Conservation (phyloP, 2,797 vertebrate species). For the Xenopus petersii region DNA sequence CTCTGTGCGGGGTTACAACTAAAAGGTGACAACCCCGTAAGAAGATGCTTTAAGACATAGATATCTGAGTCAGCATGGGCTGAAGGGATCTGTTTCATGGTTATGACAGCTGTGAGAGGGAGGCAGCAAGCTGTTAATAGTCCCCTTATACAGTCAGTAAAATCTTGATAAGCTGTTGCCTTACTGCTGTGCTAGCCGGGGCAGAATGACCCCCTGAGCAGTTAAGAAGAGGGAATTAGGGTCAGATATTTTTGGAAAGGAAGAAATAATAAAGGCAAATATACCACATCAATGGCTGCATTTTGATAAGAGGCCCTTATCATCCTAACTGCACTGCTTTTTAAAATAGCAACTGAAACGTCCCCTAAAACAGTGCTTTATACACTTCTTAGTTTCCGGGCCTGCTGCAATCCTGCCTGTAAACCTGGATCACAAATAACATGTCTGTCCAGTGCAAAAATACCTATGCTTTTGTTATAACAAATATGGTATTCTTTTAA, state of each 20-base stretch:
- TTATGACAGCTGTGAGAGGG: conserved; percentile 41
- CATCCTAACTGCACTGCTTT: too few species aligned
- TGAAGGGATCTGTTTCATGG: conserved; percentile 45
- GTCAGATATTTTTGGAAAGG: conserved; percentile 26
- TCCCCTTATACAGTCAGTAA: conserved; percentile 21
- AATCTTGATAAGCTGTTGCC: conserved; percentile 41
- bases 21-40: conserved; percentile 43
- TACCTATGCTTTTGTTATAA: too few species aligned
- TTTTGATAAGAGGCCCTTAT: too few species aligned
- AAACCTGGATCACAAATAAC: too few species aligned
- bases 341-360: too few species aligned
- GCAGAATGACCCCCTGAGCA: conserved; percentile 39
- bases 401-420: too few species aligned
- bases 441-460: too few species aligned
- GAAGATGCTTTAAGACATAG: conserved; percentile 33
- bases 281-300: too few species aligned
- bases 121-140: conserved; percentile 21
- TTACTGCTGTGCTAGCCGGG: conserved; percentile 22
- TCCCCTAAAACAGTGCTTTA: too few species aligned
- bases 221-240: conserved; percentile 39
- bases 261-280: not conserved
- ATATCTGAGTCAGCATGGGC: conserved; percentile 47
- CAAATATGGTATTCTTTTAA: too few species aligned
- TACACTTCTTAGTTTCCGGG: too few species aligned
- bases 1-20: conserved; percentile 25